Percentiles rank a stretch among this genome's conserved stretches.
Evolutionary conservation across 2,888 invertebrate species (phyloP).

Genomic region (Acleris literana): DNA sequence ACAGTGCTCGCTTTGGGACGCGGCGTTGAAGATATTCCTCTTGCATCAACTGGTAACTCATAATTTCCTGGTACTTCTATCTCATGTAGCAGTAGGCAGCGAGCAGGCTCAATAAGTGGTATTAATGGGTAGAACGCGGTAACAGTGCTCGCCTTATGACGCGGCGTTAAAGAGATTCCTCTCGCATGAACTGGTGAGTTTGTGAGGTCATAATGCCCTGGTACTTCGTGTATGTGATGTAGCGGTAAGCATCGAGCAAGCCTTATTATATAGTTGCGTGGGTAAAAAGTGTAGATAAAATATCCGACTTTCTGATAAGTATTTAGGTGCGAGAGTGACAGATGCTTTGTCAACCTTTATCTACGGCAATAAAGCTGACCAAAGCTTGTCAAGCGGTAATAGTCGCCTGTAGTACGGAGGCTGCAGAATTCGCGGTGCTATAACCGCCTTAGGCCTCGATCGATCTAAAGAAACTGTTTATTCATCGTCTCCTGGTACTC

Average conservation of each 20-base stretch:
- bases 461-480: too few relatives aligned
- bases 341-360: too few relatives aligned
- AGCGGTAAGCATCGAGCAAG: slow-evolving; percentile 58
- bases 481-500: too few relatives aligned
- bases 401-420: too few relatives aligned
- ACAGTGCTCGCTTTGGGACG: slow-evolving; percentile 66
- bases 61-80: not conserved
- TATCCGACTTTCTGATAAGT: too few relatives aligned
- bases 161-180: slow-evolving; percentile 65
- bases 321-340: too few relatives aligned
- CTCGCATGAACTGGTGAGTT: slow-evolving; percentile 69
- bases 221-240: not conserved
- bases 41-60: slow-evolving; percentile 64
- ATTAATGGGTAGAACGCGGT: slow-evolving; percentile 54
- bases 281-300: slow-evolving; percentile 51
- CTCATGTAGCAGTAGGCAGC: slow-evolving; percentile 48
- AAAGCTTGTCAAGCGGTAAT: too few relatives aligned
- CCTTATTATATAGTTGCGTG: slow-evolving; percentile 66
- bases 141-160: slow-evolving; percentile 69
- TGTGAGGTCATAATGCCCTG: not conserved
- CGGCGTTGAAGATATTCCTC: slow-evolving; percentile 64
- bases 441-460: too few relatives aligned
- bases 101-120: slow-evolving; percentile 66
- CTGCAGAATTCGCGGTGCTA: too few relatives aligned
- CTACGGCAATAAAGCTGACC: too few relatives aligned